A percentile compares a stretch with the other conserved stretches of the same genome.
These are phyloP conservation scores for Allacma fusca DNA, from an alignment of 2,888 invertebrate species.

Conservation along the genomic window DNA sequence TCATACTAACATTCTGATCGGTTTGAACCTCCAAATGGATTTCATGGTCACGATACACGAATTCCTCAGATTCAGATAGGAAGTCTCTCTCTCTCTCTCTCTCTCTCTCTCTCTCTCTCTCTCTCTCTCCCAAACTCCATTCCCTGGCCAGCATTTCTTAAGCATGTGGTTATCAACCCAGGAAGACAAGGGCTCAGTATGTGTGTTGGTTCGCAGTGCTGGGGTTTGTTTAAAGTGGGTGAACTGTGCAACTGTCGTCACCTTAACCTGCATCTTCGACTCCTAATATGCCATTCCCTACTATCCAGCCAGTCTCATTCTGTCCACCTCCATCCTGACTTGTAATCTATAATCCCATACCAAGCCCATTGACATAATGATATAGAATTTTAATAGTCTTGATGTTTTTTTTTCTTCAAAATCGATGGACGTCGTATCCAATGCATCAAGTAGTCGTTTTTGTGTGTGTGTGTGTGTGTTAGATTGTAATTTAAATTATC, in stretches of 20 bases:
- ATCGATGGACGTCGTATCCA: no score
- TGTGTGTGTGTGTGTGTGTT: no score
- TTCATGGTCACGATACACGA: constrained; percentile 49
- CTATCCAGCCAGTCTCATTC: neutral
- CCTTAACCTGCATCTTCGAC: neutral
- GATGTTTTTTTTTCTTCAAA: no score
- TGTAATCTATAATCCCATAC: neutral
- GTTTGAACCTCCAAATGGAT: constrained; percentile 39
- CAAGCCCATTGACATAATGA: constrained; percentile 6
- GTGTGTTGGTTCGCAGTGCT: no score
- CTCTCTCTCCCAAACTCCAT: no score
- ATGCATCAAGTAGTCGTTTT: no score
- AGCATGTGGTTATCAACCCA: constrained; percentile 41
- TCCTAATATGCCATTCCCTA: neutral
- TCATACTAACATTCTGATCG: neutral
- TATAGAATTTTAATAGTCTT: neutral
- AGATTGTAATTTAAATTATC: no score
- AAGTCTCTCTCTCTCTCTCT: constrained; percentile 8
- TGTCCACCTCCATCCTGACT: constrained; percentile 18
- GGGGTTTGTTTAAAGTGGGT: no score
- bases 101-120: neutral
- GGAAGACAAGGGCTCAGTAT: constrained; percentile 32
- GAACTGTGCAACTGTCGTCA: constrained; percentile 16
- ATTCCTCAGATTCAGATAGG: constrained; percentile 21
- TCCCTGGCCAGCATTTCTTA: no score